Evolutionary conservation across 2,113 vertebrate genomes (phyloP), one percentile per base, ranked within the genome.

Genomic region (Fregata magnificens): DNA sequence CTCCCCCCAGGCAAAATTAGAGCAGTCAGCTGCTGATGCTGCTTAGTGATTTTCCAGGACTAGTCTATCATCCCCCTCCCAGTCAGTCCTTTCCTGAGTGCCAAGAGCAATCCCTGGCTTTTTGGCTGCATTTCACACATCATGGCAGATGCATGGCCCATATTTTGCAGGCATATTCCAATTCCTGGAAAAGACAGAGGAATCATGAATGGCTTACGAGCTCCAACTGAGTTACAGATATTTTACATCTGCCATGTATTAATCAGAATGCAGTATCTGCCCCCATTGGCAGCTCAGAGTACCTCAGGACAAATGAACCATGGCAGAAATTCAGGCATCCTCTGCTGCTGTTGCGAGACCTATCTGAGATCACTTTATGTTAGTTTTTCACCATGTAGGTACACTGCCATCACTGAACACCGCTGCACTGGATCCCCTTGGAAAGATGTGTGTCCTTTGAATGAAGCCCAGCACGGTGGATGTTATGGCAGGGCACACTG

Each of bases 391-490:
- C 40, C 5, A 1, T 4, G 8, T 16, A 74, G 47, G 28, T 44
- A 50, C 26, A 31, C 19, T 65, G 49, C 8, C 44, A 59, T 56
- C 56, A 47, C n/a, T 36, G 40, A 65, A n/a, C 42, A 56, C 11
- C 0, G 0, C 24, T 49, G 36, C 58, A 29, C 3, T 29, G 25
- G 26, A 16, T 82, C 22, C 18, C 6, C 34, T 44, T 56, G 31
- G 45, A 70, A 88, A 73, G 71, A 59, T 11, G 6, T 17, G 17
- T 62, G 50, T 70, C 61, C 61, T 85, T 38, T 44, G 36, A 65
- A 32, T 0, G 1, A 72, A 78, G 20, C 31, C 36, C 50, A 86
- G 58, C 31, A n/a, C 0, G 0, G 50, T 42, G 66, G 40, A 72
- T 82, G 79, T 56, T 90, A 86, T 19, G 40, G 44, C 71, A 90